Evolutionary conservation across 2,113 vertebrate species (phyloP), one percentile per base, ranked within the genome.

Genomic region (Chrysochloris asiatica): DNA sequence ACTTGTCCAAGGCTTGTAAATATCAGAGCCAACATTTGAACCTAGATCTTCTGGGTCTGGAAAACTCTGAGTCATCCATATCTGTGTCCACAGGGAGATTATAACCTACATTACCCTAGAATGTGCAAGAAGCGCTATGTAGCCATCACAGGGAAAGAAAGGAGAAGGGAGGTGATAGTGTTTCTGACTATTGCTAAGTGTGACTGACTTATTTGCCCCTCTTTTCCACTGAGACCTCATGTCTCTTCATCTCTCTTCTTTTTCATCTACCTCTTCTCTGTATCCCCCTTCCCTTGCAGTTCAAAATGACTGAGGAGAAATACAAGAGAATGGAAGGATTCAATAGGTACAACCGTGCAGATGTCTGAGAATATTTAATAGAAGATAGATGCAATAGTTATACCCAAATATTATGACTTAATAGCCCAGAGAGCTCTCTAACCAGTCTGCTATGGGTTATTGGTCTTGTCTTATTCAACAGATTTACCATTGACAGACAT

Each of bases 1-100:
- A 78, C 26, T 85, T 91, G 38, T 50, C 81, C 56, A 79, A 77
- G 75, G 16, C 13, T 80, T 73, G n/a, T 81, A 71, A 48, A 47
- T 72, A n/a, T 77, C 78, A 89, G 59, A 88, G 77, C 22, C 26
- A 82, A 14, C 21, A 85, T 61, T 82, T 77, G 65, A 77, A 85
- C 36, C 8, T 4, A 72, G 41, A 33, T 10, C 47, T 86, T 71
- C 50, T 36, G 47, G 6, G 24, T 56, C 73, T 45, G 26, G 36
- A 72, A 54, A 82, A 22, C 50, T n/a, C 8, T 56, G 30, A 72
- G 11, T 28, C 79, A 54, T 22, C 48, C 14, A 16, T 21, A 28
- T 26, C 41, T 73, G 11, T 83, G 61, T 82, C 54, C 41, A 36
- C 36, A n/a, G 9, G 0, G 38, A 8, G 4, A 9, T 30, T 88